Evolutionary conservation across 1,140 invertebrate genomes (phyloP), one percentile per base, ranked within the genome.

Genomic region (Nephotettix cincticeps): DNA sequence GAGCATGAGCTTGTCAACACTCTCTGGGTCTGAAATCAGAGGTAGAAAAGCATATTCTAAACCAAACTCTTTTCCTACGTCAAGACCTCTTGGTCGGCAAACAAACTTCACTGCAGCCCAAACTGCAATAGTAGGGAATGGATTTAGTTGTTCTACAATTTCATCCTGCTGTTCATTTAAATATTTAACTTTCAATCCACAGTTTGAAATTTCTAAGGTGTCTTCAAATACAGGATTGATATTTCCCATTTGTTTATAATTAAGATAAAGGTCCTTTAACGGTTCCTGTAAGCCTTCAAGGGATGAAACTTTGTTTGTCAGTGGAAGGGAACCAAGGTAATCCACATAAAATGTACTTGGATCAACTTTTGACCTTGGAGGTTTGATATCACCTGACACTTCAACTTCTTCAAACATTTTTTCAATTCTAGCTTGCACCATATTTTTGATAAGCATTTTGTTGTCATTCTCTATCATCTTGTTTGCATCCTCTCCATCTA

Each of bases 101-200:
- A 90, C 86, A 76, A 93, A 92, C 78, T 93, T 92, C 1, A 93
- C 90, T 0, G 91, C 91, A 21, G 93, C 94, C 94, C 94, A 96
- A 0, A 95, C 93, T 0, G 93, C 93, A 79, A 96, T 96, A 19
- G 92, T 91, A 13, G 92, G 90, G 78, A 95, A 96, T 1, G 93
- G 91, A 76, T 92, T 93, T 23, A 91, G 82, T 77, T 88, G 85
- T 72, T 83, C 81, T 68, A 82, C 79, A 1, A 80, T 76, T 56
- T 72, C 61, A 47, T 84, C 81, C 61, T 82, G 83, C 77, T 85
- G 82, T 30, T 85, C 81, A 47, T 85, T 83, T 79, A 84, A 82
- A 76, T 87, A 87, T 75, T 84, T 79, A 1, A 91, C 86, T 80
- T 87, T 86, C 11, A 92, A 78, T 23, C 90, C 91, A 27, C 82